phyloP scores from a whole-genome alignment of 2,888 invertebrate genomes.

The Mythimna albipuncta region DNA sequence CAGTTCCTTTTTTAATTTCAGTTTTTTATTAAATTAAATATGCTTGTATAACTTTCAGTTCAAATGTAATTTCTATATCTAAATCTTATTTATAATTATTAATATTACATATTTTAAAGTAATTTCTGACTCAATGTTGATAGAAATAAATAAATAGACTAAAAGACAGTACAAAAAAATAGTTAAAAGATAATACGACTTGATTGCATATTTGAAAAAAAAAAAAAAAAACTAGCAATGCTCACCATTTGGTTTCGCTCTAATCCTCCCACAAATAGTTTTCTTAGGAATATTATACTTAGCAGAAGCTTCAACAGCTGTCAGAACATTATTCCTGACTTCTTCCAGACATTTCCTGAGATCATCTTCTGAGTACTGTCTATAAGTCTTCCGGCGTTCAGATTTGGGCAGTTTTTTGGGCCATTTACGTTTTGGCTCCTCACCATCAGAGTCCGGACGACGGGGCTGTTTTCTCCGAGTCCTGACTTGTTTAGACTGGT shows the following conservation, averaged over 20 bases:
- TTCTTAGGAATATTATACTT: slow-evolving; percentile 74
- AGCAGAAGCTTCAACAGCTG: slow-evolving; percentile 62
- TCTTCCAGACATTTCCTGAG: slow-evolving; percentile 68
- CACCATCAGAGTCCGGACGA: slow-evolving; percentile 7
- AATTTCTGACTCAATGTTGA: too few species aligned
- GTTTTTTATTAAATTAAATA: too few species aligned
- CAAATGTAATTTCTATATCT: too few species aligned
- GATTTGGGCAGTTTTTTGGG: slow-evolving; percentile 61
- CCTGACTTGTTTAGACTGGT: neutral
- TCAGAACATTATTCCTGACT: slow-evolving; percentile 58
- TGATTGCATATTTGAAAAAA: neutral
- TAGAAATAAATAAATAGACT: too few species aligned
- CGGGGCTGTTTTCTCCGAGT: slow-evolving; percentile 2
- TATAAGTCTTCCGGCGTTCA: slow-evolving; percentile 66
- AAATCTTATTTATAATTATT: too few species aligned
- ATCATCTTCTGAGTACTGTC: slow-evolving; percentile 70
- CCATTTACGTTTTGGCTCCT: slow-evolving; percentile 53
- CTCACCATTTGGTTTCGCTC: slow-evolving; percentile 44
- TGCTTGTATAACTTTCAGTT: too few species aligned
- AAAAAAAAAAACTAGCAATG: neutral
- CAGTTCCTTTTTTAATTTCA: neutral
- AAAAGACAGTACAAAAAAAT: too few species aligned
- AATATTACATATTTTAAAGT: too few species aligned
- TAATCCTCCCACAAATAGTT: slow-evolving; percentile 67
- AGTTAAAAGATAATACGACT: too few species aligned